Evolutionary conservation across 2,113 vertebrate species (phyloP), one percentile per base, ranked within the genome.

Genomic region (Sterna hirundo): DNA sequence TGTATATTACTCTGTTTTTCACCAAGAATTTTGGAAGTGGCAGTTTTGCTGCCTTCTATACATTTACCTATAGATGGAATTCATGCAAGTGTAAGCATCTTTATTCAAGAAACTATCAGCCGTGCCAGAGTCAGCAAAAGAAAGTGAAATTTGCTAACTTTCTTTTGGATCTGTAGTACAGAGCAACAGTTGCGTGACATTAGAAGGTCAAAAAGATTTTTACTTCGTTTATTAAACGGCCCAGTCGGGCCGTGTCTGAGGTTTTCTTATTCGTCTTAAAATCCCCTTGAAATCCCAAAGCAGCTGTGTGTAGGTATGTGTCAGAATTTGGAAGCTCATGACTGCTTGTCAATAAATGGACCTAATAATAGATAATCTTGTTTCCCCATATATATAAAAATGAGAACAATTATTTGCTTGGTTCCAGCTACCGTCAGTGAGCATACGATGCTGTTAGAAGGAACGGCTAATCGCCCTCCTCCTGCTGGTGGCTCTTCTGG

Each of bases 361-460:
- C 54, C 46, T 81, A 76, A 17, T 68, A 72, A 54, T 18, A 81
- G 49, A 22, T 83, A 7, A 15, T 61, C 16, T 83, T 58, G 46
- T 15, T 36, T 81, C 52, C 46, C 38, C 46, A 12, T 75, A 55
- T 87, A 2, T 36, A 42, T 82, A 19, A 13, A 64, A 93, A 49
- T 47, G 30, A 70, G 46, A 16, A 23, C 52, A 88, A 36, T 58
- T 64, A 23, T 96, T 82, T 71, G 22, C 38, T 79, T 83, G 12
- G 93, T 98, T 98, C 66, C 96, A 99, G 99, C 99, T 93, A 99
- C 99, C 32, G 99, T 99, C 86, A 99, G 99, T 54, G 99, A 99
- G 94, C 99, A 99, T 91, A 99, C 99, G 20, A 99, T 99, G 99
- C 97, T 99, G 60, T 95, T 99, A 75, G 99, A 99, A 95, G 99